A percentile compares a stretch with the other conserved stretches of the same genome.
Conservation (phyloP, 2,113 vertebrate species). For the Pampusana beccarii region DNA sequence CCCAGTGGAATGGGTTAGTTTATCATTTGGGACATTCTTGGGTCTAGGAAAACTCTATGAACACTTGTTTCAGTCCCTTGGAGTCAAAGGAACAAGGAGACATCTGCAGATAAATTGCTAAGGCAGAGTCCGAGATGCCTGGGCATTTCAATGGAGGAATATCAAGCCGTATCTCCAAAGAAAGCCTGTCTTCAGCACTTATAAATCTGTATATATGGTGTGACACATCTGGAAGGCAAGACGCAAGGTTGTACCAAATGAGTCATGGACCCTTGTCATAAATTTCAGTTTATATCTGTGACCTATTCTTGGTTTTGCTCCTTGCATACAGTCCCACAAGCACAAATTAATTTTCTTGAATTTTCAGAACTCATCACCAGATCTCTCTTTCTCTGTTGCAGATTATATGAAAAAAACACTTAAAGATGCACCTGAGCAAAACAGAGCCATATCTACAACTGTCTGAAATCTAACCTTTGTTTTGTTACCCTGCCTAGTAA, state of each 20-base stretch:
- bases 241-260: background rate
- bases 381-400: background rate
- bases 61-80: background rate
- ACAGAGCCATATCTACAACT: background rate
- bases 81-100: background rate
- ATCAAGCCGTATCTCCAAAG: background rate
- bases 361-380: fast-evolving
- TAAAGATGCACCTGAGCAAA: background rate
- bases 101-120: background rate
- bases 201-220: background rate
- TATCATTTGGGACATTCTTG: no score
- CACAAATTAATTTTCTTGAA: fast-evolving
- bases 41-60: background rate
- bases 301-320: background rate
- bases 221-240: background rate
- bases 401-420: background rate
- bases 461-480: background rate
- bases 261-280: background rate
- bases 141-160: background rate
- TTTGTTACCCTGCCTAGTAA: background rate
- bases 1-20: background rate
- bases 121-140: background rate
- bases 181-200: background rate
- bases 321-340: background rate
- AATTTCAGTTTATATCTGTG: background rate